These are phyloP conservation scores for Pseudopodoces humilis DNA, from an alignment of 2,113 vertebrate genomes.

Conservation along the genomic window DNA sequence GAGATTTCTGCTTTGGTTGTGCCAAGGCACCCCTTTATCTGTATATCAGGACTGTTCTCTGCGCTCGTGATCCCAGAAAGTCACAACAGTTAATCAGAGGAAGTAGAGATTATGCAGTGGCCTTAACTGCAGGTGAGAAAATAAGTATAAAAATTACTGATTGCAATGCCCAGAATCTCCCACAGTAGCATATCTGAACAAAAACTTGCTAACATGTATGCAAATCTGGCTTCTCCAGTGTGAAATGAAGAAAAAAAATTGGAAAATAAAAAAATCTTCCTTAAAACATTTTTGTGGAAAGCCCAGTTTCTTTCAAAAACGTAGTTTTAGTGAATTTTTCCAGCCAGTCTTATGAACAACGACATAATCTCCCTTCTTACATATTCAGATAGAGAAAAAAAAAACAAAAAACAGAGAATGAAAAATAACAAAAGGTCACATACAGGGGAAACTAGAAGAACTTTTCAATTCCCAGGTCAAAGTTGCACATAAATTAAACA, in stretches of 20 bases:
- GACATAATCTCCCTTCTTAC: not conserved
- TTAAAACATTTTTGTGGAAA: not conserved
- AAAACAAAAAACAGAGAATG: not conserved
- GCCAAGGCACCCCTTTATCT: not conserved
- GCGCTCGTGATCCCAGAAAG: not conserved
- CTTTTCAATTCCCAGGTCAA: not conserved
- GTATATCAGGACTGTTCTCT: not conserved
- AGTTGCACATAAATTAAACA: not conserved
- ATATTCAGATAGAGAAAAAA: not conserved
- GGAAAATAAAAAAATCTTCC: not conserved
- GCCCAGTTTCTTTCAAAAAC: not conserved
- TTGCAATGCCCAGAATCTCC: not conserved
- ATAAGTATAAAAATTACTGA: not conserved
- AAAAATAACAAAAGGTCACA: accelerated
- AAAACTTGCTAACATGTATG: not conserved
- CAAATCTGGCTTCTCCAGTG: not conserved
- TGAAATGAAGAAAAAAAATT: not conserved
- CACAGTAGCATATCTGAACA: not conserved
- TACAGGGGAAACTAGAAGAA: not conserved
- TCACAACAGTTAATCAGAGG: not conserved
- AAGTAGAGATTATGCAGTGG: not conserved
- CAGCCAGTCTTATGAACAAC: not conserved
- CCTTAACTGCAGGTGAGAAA: not conserved
- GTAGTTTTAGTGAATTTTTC: not conserved
- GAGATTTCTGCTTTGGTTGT: not conserved